These are phyloP conservation scores for Galago senegalensis DNA, from an alignment of 2,797 vertebrate genomes.

Conservation along the genomic window DNA sequence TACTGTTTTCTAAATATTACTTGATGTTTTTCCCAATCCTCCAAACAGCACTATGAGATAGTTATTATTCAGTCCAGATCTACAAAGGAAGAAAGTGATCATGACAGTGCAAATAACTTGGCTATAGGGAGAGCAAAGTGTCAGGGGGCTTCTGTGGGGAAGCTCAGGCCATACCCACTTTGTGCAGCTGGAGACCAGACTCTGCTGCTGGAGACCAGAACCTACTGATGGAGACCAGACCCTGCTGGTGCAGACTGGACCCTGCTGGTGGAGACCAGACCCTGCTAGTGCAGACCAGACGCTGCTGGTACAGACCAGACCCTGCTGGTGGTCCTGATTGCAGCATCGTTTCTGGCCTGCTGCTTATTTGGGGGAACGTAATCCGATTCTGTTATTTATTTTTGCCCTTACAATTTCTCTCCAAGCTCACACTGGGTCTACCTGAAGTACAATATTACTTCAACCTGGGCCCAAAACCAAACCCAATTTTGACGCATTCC, in stretches of 20 bases:
- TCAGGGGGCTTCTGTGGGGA: too few species aligned
- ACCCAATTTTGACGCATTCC: background rate
- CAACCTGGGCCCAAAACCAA: background rate
- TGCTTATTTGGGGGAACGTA: background rate
- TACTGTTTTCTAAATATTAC: background rate
- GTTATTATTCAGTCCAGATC: background rate
- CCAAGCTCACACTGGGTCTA: background rate
- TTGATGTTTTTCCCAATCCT: background rate
- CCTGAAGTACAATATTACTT: background rate
- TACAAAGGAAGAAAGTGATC: background rate
- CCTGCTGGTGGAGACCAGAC: too few species aligned
- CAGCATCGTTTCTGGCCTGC: background rate
- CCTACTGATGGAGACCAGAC: too few species aligned
- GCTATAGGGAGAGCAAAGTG: background rate
- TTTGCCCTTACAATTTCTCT: background rate
- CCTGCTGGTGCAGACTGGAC: too few species aligned
- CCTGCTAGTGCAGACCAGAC: too few species aligned
- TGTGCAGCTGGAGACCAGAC: too few species aligned
- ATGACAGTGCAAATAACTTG: background rate
- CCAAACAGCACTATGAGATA: background rate
- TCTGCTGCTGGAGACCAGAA: background rate
- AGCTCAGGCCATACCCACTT: too few species aligned
- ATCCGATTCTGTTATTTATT: background rate
- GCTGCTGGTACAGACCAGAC: too few species aligned
- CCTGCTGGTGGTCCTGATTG: background rate